Evolutionary conservation across 2,888 invertebrate species (phyloP).

Genomic region (Pachymerium ferrugineum): DNA sequence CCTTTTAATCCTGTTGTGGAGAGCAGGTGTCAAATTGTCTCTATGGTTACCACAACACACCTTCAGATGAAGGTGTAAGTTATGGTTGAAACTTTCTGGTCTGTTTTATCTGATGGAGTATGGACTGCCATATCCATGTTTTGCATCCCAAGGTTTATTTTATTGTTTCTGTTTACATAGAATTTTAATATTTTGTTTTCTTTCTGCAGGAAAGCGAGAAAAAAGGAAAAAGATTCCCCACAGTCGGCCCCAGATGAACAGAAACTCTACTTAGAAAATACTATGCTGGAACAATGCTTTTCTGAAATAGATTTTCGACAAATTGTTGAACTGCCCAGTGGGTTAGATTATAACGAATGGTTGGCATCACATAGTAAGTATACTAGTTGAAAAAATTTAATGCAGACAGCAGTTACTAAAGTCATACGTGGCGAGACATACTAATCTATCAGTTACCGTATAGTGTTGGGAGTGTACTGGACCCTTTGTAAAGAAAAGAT

Average conservation of each 20-base stretch:
- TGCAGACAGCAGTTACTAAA: too few relatives aligned
- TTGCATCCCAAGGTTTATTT: neutral
- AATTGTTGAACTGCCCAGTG: slow-evolving; percentile 88
- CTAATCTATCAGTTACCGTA: too few relatives aligned
- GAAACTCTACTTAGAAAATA: slow-evolving; percentile 91
- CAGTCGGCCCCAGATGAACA: slow-evolving; percentile 58
- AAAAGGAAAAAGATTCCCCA: slow-evolving; percentile 81
- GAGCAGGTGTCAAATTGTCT: neutral
- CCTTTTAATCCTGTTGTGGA: neutral
- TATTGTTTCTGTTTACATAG: neutral
- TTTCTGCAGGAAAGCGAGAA: slow-evolving; percentile 82
- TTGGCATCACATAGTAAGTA: slow-evolving; percentile 93
- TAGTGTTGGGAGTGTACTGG: too few relatives aligned
- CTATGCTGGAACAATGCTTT: slow-evolving; percentile 86
- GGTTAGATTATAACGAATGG: slow-evolving; percentile 98
- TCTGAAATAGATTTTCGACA: slow-evolving; percentile 90
- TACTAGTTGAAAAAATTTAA: too few relatives aligned
- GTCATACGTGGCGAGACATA: too few relatives aligned
- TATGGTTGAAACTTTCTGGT: neutral
- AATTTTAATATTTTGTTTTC: slow-evolving; percentile 32
- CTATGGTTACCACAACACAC: neutral
- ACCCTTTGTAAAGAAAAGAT: too few relatives aligned
- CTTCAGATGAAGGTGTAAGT: neutral
- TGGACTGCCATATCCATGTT: neutral
- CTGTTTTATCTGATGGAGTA: neutral